phyloP scores from a whole-genome alignment of 2,797 vertebrate genomes.

The Molossus alvarezi region DNA sequence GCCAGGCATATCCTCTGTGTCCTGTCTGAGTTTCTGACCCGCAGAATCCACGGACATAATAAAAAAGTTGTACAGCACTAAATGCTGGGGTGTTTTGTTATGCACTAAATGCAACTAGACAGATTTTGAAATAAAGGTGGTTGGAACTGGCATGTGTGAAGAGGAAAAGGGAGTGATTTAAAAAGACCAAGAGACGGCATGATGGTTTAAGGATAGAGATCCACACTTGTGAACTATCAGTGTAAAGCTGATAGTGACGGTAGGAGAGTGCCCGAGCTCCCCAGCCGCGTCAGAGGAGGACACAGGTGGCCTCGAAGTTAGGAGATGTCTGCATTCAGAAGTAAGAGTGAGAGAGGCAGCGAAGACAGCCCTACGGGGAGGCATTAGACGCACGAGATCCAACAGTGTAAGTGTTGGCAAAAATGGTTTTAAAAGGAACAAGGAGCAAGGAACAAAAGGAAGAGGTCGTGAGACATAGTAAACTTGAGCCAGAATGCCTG shows the following conservation, averaged over 20 bases:
- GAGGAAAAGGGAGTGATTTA: neutral
- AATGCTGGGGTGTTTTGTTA: neutral
- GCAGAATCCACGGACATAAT: neutral
- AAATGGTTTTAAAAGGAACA: neutral
- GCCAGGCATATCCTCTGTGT: neutral
- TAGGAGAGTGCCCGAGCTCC: neutral
- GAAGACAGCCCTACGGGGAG: neutral
- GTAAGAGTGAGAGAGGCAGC: neutral
- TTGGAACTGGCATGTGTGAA: conserved; percentile 35
- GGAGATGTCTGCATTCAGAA: neutral
- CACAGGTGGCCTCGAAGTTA: neutral
- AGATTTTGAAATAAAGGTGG: neutral
- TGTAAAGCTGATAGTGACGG: neutral
- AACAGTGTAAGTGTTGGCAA: neutral
- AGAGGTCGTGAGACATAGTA: neutral
- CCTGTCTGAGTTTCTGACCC: neutral
- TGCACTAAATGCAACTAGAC: neutral
- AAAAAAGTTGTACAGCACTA: neutral
- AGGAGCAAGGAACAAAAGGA: neutral
- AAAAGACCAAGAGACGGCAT: conserved; percentile 16
- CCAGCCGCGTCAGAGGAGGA: neutral
- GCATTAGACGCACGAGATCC: neutral
- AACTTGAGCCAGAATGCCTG: neutral
- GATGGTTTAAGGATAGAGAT: neutral
- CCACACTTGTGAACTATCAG: neutral